phyloP scores from a whole-genome alignment of 2,888 invertebrate species.

The Hypsopygia costalis region DNA sequence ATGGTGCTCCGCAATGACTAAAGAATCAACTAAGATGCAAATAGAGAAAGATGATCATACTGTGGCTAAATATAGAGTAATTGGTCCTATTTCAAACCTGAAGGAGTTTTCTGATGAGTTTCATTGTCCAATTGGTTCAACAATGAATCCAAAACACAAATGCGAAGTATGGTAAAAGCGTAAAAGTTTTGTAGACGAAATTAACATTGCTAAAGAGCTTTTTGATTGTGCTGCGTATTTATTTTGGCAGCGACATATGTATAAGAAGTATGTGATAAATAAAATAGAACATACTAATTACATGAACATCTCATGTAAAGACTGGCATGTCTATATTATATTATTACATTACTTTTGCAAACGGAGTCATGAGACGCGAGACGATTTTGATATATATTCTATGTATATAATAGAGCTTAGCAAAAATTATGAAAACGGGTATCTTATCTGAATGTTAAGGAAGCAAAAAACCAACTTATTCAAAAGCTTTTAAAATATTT shows the following conservation, averaged over 20 bases:
- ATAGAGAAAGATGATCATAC: constrained; percentile 97
- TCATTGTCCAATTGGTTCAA: constrained; percentile 85
- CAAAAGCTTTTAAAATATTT: background rate
- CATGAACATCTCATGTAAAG: background rate
- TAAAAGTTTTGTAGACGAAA: constrained; percentile 4
- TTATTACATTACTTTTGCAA: constrained; percentile 11
- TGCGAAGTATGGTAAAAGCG: constrained; percentile 92
- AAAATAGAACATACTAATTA: background rate
- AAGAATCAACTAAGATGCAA: constrained; percentile 91
- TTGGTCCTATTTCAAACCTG: constrained; percentile 92
- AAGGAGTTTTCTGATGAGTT: constrained; percentile 91
- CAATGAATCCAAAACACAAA: constrained; percentile 92
- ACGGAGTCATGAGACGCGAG: constrained; percentile 18
- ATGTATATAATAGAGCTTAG: constrained; percentile 34
- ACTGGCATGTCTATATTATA: constrained; percentile 1
- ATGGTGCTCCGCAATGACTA: constrained; percentile 94
- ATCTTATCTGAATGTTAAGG: constrained; percentile 23
- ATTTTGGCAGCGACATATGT: constrained; percentile 13
- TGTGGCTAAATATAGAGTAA: constrained; percentile 91
- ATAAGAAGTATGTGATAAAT: background rate
- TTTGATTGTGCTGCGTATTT: constrained; percentile 22
- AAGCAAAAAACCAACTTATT: constrained; percentile 3
- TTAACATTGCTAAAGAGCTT: constrained; percentile 21
- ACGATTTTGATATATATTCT: constrained; percentile 27
- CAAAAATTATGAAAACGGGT: constrained; percentile 31